Conservation (phyloP, 2,113 vertebrate species). For the Toxostoma redivivum region DNA sequence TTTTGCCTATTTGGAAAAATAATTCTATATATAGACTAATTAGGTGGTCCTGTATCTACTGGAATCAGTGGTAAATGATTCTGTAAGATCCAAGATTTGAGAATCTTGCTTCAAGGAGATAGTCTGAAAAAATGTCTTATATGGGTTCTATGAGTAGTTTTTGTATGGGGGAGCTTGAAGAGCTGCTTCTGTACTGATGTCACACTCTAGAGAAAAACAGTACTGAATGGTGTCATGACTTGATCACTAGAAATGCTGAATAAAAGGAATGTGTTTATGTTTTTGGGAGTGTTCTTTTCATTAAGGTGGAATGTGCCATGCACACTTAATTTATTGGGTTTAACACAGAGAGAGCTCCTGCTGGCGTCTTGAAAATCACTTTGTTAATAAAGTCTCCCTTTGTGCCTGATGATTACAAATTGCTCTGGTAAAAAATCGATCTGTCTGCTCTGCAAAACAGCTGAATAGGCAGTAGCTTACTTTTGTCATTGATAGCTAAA, state of each 20-base stretch:
- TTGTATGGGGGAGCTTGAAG: not conserved
- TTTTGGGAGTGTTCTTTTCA: conserved; percentile 23
- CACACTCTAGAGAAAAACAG: not conserved
- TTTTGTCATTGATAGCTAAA: not conserved
- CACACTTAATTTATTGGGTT: not conserved
- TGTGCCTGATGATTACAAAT: not conserved
- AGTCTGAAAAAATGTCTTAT: not conserved
- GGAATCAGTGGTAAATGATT: not conserved
- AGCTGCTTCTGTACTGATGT: not conserved
- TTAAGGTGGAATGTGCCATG: not conserved
- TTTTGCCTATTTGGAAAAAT: not conserved
- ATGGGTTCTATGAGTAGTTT: not conserved
- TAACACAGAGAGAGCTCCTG: not conserved
- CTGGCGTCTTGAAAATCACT: not conserved
- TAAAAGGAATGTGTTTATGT: not conserved
- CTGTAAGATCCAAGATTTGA: not conserved
- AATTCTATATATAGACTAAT: not conserved
- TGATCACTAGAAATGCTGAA: not conserved
- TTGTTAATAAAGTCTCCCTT: not conserved
- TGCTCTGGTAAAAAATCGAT: not conserved
- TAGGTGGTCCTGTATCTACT: not conserved
- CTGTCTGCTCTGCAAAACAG: not conserved
- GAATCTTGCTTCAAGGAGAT: not conserved
- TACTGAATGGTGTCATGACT: not conserved
- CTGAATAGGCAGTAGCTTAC: not conserved